Evolutionary conservation across 2,888 invertebrate species (phyloP).

Genomic region (Synergus japonicus): DNA sequence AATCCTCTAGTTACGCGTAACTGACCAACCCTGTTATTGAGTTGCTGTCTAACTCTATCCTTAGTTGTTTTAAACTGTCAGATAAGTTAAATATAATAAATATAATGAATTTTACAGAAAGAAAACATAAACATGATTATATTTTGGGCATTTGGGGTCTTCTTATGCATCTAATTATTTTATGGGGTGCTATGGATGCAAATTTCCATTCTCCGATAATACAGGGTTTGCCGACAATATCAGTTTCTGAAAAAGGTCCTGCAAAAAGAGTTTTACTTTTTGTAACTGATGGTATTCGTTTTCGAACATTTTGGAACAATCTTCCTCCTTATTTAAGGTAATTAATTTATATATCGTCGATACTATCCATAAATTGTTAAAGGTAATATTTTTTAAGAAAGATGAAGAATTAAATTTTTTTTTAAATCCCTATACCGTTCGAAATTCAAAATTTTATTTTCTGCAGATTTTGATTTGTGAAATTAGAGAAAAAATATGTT

Average conservation of each 20-base stretch:
- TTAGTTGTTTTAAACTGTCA: too few relatives aligned
- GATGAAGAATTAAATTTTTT: too few relatives aligned
- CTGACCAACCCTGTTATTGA: too few relatives aligned
- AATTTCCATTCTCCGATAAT: slow-evolving; percentile 75
- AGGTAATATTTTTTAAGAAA: too few relatives aligned
- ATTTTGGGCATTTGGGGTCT: slow-evolving; percentile 68
- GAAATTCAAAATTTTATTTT: too few relatives aligned
- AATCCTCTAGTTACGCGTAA: too few relatives aligned
- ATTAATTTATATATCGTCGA: slow-evolving; percentile 42
- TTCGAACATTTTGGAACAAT: slow-evolving; percentile 85
- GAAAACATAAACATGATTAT: slow-evolving; percentile 45
- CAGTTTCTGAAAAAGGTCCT: slow-evolving; percentile 65
- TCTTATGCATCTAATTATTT: slow-evolving; percentile 66
- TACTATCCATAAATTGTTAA: background rate
- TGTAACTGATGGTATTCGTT: slow-evolving; percentile 95
- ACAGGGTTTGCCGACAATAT: slow-evolving; percentile 63
- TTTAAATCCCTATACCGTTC: too few relatives aligned
- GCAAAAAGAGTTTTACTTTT: slow-evolving; percentile 87
- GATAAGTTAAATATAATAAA: background rate
- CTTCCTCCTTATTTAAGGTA: slow-evolving; percentile 85
- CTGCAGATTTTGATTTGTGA: too few relatives aligned
- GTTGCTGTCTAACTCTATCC: too few relatives aligned
- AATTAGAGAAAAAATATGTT: too few relatives aligned
- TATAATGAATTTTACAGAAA: background rate
- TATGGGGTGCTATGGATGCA: slow-evolving; percentile 73